Base-by-base conservation (phyloP, 1,140 invertebrate species). In the Drosophila mauritiana region DNA sequence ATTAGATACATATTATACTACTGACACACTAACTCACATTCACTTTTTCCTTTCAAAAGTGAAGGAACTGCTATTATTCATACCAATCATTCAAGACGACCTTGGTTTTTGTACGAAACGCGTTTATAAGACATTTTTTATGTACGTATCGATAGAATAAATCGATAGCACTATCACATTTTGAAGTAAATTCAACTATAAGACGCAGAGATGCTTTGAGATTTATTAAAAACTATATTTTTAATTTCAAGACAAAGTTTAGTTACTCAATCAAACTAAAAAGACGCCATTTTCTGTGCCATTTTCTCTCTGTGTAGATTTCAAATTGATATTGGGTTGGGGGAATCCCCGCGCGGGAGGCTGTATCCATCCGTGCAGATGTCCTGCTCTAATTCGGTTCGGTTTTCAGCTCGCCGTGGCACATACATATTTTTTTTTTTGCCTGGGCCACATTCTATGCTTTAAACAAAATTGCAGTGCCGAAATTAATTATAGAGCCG, bases 401-500 rank as follows among this genome's bases (percentile, higher is more conserved):
- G 61, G 57, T 51, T 70, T 76, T 58, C 46, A 46, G 61, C 25
- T 73, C 37, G 42, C 36, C 27, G 17, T 36, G 27, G 45, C 31
- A 17, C 45, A 27, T 17, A 63, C 27, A 52, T 20, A 36, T 64
- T 48, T 67, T 58, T 73, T 61, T 39, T 39, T 39, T 39, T 39
- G 36, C 11, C 68, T 63, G 45, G 72, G 81, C 73, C 69, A 72
- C 64, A 84, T 79, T 83, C 83, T 88, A 77, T 82, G 80, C 65
- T 69, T 86, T 86, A 83, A 86, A 86, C 83, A 83, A 85, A 86
- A 86, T 88, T 86, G 83, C 80, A 86, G 69, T 88, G 82, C 75
- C 84, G 79, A 86, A 86, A 86, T 86, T 86, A 86, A 86, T 86
- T 86, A 86, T 86, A 86, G 82, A 88, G 69, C 65, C 82, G 82